These are phyloP conservation scores for Oreortyx pictus DNA, from an alignment of 2,797 vertebrate species.

Conservation along the genomic window DNA sequence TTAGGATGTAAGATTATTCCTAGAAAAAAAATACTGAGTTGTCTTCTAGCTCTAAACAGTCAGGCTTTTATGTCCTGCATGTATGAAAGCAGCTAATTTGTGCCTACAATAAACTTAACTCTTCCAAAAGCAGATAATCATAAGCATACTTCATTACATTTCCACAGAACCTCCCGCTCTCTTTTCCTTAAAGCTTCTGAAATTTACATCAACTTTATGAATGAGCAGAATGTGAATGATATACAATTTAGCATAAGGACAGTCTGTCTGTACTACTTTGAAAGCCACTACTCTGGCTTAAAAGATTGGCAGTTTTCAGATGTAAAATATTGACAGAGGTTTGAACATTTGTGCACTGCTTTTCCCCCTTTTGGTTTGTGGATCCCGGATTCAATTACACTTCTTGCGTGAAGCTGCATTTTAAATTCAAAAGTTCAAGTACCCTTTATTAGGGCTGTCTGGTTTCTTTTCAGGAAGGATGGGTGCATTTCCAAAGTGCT, in stretches of 20 bases:
- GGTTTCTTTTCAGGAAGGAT: not conserved
- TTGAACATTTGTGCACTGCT: not conserved
- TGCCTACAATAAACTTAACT: slow-evolving; percentile 12
- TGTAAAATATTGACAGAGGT: not conserved
- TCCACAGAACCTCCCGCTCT: slow-evolving; percentile 63
- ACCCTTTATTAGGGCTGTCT: not conserved
- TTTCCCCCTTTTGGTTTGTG: not conserved
- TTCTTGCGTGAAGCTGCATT: not conserved
- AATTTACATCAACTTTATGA: slow-evolving; percentile 30
- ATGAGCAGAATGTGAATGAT: not conserved
- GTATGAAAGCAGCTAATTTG: slow-evolving; percentile 7
- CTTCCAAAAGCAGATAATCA: slow-evolving; percentile 5
- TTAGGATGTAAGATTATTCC: slow-evolving; percentile 32
- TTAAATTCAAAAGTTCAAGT: not conserved
- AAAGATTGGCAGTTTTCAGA: not conserved
- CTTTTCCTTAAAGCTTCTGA: slow-evolving; percentile 45
- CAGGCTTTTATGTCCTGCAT: not conserved
- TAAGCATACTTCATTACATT: slow-evolving; percentile 5
- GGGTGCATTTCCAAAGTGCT: not conserved
- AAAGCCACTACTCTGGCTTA: not conserved
- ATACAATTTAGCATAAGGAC: slow-evolving; percentile 12
- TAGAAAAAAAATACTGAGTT: not conserved
- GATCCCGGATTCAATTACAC: not conserved
- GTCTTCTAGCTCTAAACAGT: not conserved
- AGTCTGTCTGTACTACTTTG: not conserved